Evolutionary conservation across 2,113 vertebrate species (phyloP).

Genomic region (Sprattus sprattus): DNA sequence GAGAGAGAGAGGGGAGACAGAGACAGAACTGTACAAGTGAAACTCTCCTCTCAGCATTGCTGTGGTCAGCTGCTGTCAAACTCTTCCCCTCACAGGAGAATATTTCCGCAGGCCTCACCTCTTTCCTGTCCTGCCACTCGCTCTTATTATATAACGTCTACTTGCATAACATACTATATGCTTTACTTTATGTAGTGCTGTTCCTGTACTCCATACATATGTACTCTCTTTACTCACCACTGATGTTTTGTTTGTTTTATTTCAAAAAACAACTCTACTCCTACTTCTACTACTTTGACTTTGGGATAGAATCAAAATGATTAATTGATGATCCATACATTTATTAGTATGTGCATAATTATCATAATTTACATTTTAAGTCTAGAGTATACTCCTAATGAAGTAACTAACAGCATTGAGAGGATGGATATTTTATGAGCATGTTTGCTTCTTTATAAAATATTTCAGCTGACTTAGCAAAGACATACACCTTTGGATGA

Average conservation of each 20-base stretch:
- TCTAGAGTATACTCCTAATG: no score
- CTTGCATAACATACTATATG: background rate
- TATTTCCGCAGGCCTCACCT: slow-evolving; percentile 55
- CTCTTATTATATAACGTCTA: background rate
- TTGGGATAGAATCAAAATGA: background rate
- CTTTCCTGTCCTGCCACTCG: slow-evolving; percentile 43
- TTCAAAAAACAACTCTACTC: background rate
- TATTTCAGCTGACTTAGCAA: no score
- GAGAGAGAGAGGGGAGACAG: background rate
- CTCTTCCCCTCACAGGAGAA: slow-evolving; percentile 49
- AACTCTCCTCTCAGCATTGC: background rate
- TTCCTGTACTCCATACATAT: background rate
- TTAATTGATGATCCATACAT: background rate
- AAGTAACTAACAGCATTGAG: no score
- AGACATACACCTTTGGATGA: background rate
- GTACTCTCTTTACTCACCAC: background rate
- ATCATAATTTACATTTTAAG: background rate
- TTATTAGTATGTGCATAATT: background rate
- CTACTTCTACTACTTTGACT: background rate
- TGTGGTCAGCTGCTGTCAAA: slow-evolving; percentile 17
- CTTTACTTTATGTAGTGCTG: background rate
- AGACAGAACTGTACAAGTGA: background rate
- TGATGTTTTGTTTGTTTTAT: background rate
- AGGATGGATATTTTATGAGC: no score
- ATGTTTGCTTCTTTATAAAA: no score